Conservation (phyloP, 2,797 vertebrate genomes). For the Sebastiscus tertius region DNA sequence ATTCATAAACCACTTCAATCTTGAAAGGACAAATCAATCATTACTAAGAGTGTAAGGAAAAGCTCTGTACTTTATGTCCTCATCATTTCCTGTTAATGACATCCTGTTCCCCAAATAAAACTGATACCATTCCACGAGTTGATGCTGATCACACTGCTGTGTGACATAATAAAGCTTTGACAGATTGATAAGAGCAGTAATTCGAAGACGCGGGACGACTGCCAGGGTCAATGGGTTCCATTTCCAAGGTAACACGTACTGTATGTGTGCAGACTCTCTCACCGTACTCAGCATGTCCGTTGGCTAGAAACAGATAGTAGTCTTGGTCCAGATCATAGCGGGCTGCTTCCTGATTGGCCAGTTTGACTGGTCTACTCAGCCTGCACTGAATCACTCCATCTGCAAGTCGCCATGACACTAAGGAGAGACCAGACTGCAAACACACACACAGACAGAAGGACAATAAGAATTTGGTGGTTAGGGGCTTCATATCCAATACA, state of each 20-base stretch:
- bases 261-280: conserved; percentile 3
- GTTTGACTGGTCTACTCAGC: conserved; percentile 76
- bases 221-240: not conserved
- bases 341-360: conserved; percentile 59
- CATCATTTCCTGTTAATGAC: not conserved
- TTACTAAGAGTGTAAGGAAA: not conserved
- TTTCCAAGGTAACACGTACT: not conserved
- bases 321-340: conserved; percentile 81
- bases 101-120: not conserved
- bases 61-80: not conserved
- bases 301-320: conserved; percentile 87
- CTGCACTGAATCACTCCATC: conserved; percentile 85
- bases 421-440: conserved; percentile 68
- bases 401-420: conserved; percentile 81
- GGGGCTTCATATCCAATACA: not conserved
- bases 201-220: not conserved
- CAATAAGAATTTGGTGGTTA: not conserved
- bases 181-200: conserved; percentile 1
- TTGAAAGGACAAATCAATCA: not conserved
- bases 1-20: not conserved
- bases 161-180: not conserved
- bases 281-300: conserved; percentile 80
- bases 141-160: not conserved
- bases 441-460: not conserved
- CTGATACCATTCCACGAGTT: not conserved